Percentiles rank a stretch among this genome's conserved stretches.
Evolutionary conservation across 2,888 invertebrate genomes (phyloP).

Genomic region (Perizoma affinitatum): DNA sequence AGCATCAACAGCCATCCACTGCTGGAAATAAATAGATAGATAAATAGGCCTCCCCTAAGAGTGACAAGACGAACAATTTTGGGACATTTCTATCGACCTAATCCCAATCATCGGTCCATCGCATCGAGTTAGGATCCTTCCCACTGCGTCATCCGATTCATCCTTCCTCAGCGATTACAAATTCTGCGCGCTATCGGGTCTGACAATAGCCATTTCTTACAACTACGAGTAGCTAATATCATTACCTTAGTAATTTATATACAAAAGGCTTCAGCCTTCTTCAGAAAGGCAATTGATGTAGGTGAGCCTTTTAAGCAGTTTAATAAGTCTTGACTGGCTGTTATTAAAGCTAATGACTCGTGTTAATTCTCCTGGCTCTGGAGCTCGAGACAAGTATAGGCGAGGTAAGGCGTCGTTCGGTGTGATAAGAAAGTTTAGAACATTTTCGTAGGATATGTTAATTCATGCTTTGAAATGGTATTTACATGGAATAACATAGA

Average conservation of each 20-base stretch:
- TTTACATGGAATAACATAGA: constrained; percentile 1
- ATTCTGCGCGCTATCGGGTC: too few species aligned
- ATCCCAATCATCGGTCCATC: too few species aligned
- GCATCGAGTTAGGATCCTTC: too few species aligned
- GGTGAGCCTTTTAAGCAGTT: constrained; percentile 50
- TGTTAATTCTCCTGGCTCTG: constrained; percentile 48
- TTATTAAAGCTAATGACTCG: constrained; percentile 57
- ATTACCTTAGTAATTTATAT: constrained; percentile 1
- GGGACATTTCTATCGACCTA: too few species aligned
- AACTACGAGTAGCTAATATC: too few species aligned
- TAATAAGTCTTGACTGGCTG: constrained; percentile 57
- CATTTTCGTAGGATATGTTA: background rate
- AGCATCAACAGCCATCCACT: too few species aligned
- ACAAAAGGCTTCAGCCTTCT: constrained; percentile 10
- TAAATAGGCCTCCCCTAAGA: too few species aligned
- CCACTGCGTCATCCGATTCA: too few species aligned
- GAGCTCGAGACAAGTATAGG: constrained; percentile 30
- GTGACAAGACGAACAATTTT: too few species aligned
- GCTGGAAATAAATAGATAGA: too few species aligned
- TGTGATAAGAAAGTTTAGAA: constrained; percentile 14
- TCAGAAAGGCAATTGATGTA: constrained; percentile 41
- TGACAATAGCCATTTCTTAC: too few species aligned
- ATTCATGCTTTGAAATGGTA: background rate
- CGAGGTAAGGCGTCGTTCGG: constrained; percentile 21
- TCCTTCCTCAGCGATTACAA: too few species aligned